Evolutionary conservation across 1,140 invertebrate species (phyloP).

Genomic region (Wiebesia pumilae): DNA sequence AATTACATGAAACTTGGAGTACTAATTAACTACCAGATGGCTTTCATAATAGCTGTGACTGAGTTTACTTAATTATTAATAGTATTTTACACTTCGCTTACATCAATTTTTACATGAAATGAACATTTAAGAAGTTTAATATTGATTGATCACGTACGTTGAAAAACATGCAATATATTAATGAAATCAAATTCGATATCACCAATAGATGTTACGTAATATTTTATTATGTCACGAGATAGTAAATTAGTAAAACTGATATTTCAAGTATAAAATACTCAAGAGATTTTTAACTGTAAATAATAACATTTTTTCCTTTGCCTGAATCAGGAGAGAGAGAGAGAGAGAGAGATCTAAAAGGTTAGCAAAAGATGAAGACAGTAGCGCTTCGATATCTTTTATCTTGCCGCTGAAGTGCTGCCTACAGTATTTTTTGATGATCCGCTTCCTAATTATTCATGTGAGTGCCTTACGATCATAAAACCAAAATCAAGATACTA

Average conservation of each 20-base stretch:
- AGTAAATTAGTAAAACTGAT: background rate
- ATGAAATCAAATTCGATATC: background rate
- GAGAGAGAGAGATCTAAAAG: slow-evolving; percentile 28
- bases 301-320: background rate
- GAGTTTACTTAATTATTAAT: too few relatives aligned
- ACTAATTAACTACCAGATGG: too few relatives aligned
- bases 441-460: slow-evolving; percentile 44
- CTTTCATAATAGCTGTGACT: too few relatives aligned
- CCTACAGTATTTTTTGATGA: slow-evolving; percentile 22
- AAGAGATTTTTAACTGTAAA: background rate
- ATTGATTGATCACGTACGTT: too few relatives aligned
- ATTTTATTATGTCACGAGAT: background rate
- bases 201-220: background rate
- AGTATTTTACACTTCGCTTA: too few relatives aligned
- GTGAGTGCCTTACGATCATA: slow-evolving; percentile 26
- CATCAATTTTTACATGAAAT: too few relatives aligned
- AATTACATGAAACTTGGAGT: too few relatives aligned
- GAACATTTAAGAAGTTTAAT: too few relatives aligned
- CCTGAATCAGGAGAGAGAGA: background rate
- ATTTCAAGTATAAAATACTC: background rate
- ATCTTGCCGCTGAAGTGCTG: slow-evolving; percentile 57
- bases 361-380: slow-evolving; percentile 41
- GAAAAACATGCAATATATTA: too few relatives aligned
- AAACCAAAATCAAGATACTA: slow-evolving; percentile 21
- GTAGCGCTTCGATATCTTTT: slow-evolving; percentile 52